Evolutionary conservation across 2,113 vertebrate species (phyloP).

Genomic region (Cinclus mexicanus): DNA sequence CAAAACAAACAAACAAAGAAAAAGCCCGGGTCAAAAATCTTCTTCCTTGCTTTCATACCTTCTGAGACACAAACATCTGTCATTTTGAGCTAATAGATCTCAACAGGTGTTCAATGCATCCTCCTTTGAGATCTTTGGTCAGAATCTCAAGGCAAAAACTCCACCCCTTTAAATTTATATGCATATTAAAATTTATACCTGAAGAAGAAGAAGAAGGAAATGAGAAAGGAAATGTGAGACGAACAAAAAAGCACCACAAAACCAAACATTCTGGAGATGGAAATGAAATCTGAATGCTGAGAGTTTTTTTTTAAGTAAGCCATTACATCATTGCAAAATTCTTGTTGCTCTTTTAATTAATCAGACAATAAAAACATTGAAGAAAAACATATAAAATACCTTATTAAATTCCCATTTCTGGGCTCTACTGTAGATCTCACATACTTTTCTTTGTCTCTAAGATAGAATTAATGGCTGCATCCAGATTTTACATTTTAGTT

Average conservation of each 20-base stretch:
- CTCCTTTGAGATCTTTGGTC: neutral
- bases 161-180: neutral
- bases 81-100: neutral
- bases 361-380: neutral
- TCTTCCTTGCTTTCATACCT: neutral
- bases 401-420: neutral
- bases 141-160: neutral
- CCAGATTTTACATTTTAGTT: neutral
- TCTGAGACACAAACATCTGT: neutral
- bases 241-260: neutral
- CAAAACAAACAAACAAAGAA: neutral
- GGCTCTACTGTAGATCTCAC: neutral
- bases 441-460: neutral
- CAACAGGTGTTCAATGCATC: neutral
- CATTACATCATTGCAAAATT: neutral
- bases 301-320: neutral
- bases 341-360: neutral
- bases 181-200: neutral
- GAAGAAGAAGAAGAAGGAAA: neutral
- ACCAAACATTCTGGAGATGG: neutral
- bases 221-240: neutral
- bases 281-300: neutral
- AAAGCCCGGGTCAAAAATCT: neutral
- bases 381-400: neutral
- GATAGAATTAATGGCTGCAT: neutral